Percentiles rank a stretch among this genome's conserved stretches.
Conservation (phyloP, 1,140 invertebrate genomes). For the Akabosia matsudoensis region DNA sequence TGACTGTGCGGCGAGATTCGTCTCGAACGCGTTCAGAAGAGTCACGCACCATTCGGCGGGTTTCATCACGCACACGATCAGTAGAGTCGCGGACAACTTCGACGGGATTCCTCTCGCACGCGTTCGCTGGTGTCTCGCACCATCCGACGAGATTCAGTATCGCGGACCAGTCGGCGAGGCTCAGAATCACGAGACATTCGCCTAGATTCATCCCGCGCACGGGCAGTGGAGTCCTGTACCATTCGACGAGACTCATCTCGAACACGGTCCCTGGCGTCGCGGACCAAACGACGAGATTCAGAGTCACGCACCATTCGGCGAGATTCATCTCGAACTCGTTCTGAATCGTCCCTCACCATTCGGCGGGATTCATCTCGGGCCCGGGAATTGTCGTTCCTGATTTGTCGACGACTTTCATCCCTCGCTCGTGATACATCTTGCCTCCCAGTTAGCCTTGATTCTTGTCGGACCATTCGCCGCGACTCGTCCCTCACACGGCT, state of each 20-base stretch:
- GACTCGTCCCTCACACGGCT: neutral
- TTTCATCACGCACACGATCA: constrained; percentile 14
- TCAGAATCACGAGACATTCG: neutral
- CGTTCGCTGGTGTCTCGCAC: neutral
- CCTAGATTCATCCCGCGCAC: constrained; percentile 15
- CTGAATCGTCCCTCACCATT: constrained; percentile 25
- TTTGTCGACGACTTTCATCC: neutral
- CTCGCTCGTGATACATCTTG: neutral
- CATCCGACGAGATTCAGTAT: constrained; percentile 8
- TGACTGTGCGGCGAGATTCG: constrained; percentile 1
- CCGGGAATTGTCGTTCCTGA: neutral
- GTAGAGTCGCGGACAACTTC: constrained; percentile 25
- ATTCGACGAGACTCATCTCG: constrained; percentile 21
- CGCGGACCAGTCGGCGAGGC: constrained; percentile 31
- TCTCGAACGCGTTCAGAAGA: neutral
- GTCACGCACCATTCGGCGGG: constrained; percentile 11
- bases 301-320: neutral
- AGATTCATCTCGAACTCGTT: constrained; percentile 20
- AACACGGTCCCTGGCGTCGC: neutral
- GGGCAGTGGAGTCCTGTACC: constrained; percentile 21
- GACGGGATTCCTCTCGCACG: constrained; percentile 2
- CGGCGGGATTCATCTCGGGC: constrained; percentile 18
- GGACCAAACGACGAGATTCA: constrained; percentile 10
- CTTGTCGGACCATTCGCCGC: neutral
- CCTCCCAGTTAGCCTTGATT: constrained; percentile 1